These are phyloP conservation scores for Cygnus olor DNA, from an alignment of 2,797 vertebrate genomes.

Conservation along the genomic window DNA sequence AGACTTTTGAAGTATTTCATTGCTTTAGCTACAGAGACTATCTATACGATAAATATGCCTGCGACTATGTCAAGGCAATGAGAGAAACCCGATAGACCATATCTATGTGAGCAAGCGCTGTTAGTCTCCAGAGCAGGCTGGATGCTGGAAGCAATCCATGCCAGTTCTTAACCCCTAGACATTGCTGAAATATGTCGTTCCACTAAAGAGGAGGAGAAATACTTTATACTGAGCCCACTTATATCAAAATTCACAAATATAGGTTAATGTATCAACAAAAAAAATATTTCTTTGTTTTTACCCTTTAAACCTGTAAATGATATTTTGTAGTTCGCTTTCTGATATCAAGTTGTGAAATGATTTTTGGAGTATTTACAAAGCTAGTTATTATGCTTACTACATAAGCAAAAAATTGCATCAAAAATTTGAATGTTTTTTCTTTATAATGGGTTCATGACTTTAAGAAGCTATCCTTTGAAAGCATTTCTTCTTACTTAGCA, in stretches of 20 bases:
- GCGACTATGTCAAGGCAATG: neutral
- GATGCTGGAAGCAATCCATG: neutral
- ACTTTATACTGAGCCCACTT: neutral
- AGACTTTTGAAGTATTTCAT: neutral
- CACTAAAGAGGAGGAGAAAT: neutral
- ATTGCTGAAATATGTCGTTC: neutral
- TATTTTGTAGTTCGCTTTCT: neutral
- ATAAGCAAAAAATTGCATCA: neutral
- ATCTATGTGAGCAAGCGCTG: fast-evolving
- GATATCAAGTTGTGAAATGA: neutral
- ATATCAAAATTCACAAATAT: neutral
- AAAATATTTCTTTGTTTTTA: neutral
- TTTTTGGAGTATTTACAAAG: neutral
- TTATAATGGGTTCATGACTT: neutral
- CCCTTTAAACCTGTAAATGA: neutral
- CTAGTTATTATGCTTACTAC: neutral
- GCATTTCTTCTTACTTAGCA: neutral
- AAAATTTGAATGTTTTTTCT: neutral
- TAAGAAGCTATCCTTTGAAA: neutral
- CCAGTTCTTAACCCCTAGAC: neutral
- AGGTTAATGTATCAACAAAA: neutral
- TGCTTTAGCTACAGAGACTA: neutral
- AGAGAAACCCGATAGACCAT: neutral
- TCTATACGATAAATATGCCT: neutral
- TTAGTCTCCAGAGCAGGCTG: neutral